These are phyloP conservation scores for Acridotheres tristis DNA, from an alignment of 2,797 vertebrate species.

Conservation along the genomic window DNA sequence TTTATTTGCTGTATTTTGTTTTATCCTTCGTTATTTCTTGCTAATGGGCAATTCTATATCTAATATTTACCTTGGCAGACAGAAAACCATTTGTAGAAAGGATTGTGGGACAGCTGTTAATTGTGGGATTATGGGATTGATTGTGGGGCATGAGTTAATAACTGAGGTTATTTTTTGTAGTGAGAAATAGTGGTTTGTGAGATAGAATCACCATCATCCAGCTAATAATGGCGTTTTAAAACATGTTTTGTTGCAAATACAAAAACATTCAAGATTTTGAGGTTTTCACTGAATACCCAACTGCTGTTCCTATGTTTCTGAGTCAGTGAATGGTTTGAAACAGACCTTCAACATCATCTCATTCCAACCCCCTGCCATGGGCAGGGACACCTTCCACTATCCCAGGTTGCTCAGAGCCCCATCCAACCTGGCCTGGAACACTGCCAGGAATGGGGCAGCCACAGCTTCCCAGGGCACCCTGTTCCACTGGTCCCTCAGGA, in stretches of 20 bases:
- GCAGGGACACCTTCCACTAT: accelerated
- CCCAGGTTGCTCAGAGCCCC: background rate
- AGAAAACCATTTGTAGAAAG: background rate
- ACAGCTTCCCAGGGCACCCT: background rate
- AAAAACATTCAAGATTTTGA: background rate
- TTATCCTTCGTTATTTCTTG: background rate
- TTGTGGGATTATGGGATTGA: background rate
- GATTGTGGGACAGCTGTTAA: background rate
- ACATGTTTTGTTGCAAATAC: background rate
- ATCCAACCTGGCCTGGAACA: background rate
- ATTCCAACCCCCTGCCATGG: background rate
- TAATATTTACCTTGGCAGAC: background rate
- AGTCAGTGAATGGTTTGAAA: background rate
- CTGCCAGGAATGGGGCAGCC: background rate
- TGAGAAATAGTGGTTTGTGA: background rate
- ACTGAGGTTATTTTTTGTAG: background rate
- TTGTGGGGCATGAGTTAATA: background rate
- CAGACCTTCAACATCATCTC: too few species aligned
- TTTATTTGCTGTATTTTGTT: background rate
- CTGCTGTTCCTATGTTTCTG: background rate
- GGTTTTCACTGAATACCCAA: background rate
- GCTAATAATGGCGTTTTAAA: background rate
- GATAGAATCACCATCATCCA: background rate
- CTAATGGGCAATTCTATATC: background rate
- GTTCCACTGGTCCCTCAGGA: background rate